Evolutionary conservation across 1,140 invertebrate genomes (phyloP), one percentile per base, ranked within the genome.

Genomic region (Drosophila paulistorum): DNA sequence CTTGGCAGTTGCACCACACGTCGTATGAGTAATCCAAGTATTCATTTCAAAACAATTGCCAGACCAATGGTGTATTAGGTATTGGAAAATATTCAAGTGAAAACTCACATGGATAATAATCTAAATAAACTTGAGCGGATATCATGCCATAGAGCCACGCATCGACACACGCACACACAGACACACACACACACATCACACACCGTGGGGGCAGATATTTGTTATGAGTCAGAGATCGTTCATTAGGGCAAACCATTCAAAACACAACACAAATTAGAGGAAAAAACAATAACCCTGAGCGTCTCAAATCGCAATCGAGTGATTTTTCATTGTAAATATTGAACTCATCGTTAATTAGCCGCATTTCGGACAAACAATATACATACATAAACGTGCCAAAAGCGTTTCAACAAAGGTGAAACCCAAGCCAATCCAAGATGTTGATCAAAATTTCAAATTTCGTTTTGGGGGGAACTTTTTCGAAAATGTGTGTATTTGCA

Each of bases 11-110:
- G 39, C 14, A 65, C 54, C 77, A 75, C 69, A 54, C 61, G 70
- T 20, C 57, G 74, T 63, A 82, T 82, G 79, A 82, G 79, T 78
- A 82, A 82, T 79, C 13, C 37, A 68, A 48, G 48, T 66, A 81
- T 77, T 76, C 42, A 81, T 77, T 79, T 62, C 57, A 74, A 73
- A 4, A 81, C 79, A 81, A 70, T 69, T 73, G 55, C 74, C 69
- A 81, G 66, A 70, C 48, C 23, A 26, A 26, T 26, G 23, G 23
- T 26, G 30, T 30, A 30, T 30, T 30, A 7, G 6, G 30, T 30
- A 30, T 6, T 30, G 30, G 57, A 59, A 23, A 48, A 57, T 61
- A 42, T 69, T 79, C 65, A 11, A 72, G 42, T 45, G 42, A 17
- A 45, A 45, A 45, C 20, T 48, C 45, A 3, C 45, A 17, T 48